phyloP scores from a whole-genome alignment of 2,113 vertebrate genomes.

The Eolophus roseicapilla region DNA sequence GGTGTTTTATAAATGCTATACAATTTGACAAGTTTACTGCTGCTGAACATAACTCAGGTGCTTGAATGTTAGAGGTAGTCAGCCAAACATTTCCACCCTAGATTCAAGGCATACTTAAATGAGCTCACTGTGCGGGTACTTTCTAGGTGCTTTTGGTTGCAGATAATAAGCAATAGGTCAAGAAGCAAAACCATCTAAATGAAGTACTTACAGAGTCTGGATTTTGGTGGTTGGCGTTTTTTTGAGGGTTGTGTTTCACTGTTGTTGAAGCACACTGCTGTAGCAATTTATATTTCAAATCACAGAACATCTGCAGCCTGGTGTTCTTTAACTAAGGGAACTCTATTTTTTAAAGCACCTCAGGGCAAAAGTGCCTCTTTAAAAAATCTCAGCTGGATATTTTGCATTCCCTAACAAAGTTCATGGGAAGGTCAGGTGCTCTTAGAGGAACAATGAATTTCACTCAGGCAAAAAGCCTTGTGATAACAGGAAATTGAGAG shows the following conservation, averaged over 20 bases:
- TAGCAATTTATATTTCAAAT: constrained; percentile 10
- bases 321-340: constrained; percentile 31
- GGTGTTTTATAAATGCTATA: neutral
- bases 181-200: neutral
- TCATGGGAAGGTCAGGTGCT: neutral
- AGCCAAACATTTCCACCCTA: neutral
- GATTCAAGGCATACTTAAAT: neutral
- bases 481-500: neutral
- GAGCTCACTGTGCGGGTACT: neutral
- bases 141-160: neutral
- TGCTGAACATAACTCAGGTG: neutral
- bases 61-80: neutral
- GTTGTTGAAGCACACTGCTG: neutral
- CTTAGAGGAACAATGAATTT: constrained; percentile 2
- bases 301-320: neutral
- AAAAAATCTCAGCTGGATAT: neutral
- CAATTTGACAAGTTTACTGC: neutral
- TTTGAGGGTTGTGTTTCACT: neutral
- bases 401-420: constrained; percentile 7
- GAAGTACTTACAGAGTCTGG: neutral
- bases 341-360: neutral
- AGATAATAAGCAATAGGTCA: neutral
- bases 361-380: neutral
- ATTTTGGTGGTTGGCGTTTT: neutral
- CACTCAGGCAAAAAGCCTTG: neutral